Percentiles rank a stretch among this genome's conserved stretches.
phyloP scores from a whole-genome alignment of 2,113 vertebrate genomes.

The Amblyopsis rosae region DNA sequence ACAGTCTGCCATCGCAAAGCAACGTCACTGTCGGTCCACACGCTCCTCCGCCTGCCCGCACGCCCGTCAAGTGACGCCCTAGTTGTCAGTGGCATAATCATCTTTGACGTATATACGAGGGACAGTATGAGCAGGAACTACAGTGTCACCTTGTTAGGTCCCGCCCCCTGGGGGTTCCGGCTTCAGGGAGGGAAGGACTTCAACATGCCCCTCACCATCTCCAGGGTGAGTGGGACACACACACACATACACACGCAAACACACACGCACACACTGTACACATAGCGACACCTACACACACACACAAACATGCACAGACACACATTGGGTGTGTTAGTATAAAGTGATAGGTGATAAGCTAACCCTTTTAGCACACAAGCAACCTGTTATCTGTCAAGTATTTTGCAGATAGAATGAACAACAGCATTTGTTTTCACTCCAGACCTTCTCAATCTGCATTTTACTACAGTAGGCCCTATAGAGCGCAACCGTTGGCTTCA shows the following conservation, averaged over 20 bases:
- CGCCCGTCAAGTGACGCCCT: slow-evolving; percentile 10
- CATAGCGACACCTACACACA: slow-evolving; percentile 5
- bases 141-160: slow-evolving; percentile 85
- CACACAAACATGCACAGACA: not conserved
- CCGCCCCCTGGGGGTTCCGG: slow-evolving; percentile 96
- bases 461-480: slow-evolving; percentile 4
- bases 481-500: slow-evolving; percentile 35
- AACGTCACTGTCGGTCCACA: not conserved
- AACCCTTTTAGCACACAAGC: not conserved
- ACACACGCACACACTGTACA: not conserved
- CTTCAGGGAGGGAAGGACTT: slow-evolving; percentile 98
- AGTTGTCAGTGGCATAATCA: slow-evolving; percentile 7
- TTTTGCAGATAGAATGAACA: slow-evolving; percentile 38
- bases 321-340: not conserved
- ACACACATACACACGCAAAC: not conserved
- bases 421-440: slow-evolving; percentile 30
- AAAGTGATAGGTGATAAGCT: not conserved
- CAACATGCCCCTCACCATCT: slow-evolving; percentile 94
- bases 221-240: slow-evolving; percentile 82
- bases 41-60: not conserved
- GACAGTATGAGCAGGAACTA: slow-evolving; percentile 91
- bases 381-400: slow-evolving; percentile 1
- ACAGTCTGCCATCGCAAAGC: not conserved
- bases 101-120: slow-evolving; percentile 12
- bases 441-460: slow-evolving; percentile 40